Base-by-base conservation (phyloP, 2,797 vertebrate species). In the Myotis myotis region DNA sequence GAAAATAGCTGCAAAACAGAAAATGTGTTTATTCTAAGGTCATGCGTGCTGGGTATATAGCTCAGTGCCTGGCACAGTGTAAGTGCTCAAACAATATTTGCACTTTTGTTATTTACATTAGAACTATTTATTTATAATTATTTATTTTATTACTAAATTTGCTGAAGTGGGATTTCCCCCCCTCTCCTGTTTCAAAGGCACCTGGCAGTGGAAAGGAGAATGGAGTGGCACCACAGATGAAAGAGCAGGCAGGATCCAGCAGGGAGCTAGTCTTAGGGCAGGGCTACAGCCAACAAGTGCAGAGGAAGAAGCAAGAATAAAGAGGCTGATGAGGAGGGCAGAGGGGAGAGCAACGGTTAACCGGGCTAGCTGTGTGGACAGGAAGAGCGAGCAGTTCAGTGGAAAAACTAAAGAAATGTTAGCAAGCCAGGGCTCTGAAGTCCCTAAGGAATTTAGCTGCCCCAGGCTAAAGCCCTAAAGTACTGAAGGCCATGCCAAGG, bases 291-390 rank as follows among this genome's bases (percentile, higher is more conserved):
- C 90, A 38, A 57, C 19, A 60, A 93, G 85, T 49, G 74, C 57
- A 30, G 89, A 86, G 84, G 93, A 93, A 92, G 87, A 78, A 95
- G 89, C 87, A 38, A n/a, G 74, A 93, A 95, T 30, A 86, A 96
- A 93, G 93, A 84, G 90, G 64, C 87, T 87, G 94, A 47, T 66
- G 92, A 68, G 55, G 84, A 87, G 95, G 92, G 92, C 97, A 87
- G 91, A 94, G 74, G 66, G 70, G 76, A 95, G 95, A 68, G n/a
- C 76, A 64, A 4, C 0, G 17, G 95, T 88, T 62, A 30, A 62
- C 28, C 2, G 1, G 60, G 60, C 15, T 94, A 92, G 90, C 89
- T 88, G 62, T 30, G 85, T 83, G 71, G 87, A 87, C 53, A 49
- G 90, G 62, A 82, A 86, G 82, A 83, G 6, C n/a, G 75, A 80